Conservation (phyloP, 2,888 invertebrate species). For the Zhuqinia jingwanae region DNA sequence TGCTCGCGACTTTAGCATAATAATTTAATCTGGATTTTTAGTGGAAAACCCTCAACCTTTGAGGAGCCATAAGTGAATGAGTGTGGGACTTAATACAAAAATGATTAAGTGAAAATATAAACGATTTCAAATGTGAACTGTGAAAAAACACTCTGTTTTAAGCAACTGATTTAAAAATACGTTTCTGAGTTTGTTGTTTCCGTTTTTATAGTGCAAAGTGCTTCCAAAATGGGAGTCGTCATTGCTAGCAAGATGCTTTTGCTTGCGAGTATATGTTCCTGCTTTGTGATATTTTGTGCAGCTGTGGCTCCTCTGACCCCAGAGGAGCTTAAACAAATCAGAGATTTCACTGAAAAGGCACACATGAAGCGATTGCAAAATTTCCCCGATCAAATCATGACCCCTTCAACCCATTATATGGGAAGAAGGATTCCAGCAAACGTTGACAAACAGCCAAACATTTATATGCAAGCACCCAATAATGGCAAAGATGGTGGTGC, state of each 20-base stretch:
- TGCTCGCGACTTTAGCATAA: too few species aligned
- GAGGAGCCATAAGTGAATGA: background rate
- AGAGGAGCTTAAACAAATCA: slow-evolving; percentile 65
- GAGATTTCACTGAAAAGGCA: slow-evolving; percentile 68
- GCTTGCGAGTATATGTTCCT: background rate
- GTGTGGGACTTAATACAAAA: background rate
- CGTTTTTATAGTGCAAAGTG: background rate
- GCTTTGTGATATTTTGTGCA: slow-evolving; percentile 3
- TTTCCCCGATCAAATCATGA: slow-evolving; percentile 71
- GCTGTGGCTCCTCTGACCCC: slow-evolving; percentile 56
- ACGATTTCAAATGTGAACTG: slow-evolving; percentile 26
- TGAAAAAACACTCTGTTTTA: background rate
- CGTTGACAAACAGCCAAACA: slow-evolving; percentile 51
- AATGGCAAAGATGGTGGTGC: background rate
- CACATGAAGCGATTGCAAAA: slow-evolving; percentile 66
- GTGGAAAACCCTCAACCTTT: too few species aligned
- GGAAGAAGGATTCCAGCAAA: slow-evolving; percentile 55
- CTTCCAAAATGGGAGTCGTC: slow-evolving; percentile 40
- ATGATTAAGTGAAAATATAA: background rate
- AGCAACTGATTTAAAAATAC: background rate
- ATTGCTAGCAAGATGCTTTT: slow-evolving; percentile 48
- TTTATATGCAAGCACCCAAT: slow-evolving; percentile 68
- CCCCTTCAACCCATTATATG: slow-evolving; percentile 64
- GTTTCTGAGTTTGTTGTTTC: background rate
- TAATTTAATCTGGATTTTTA: too few species aligned